Evolutionary conservation across 2,113 vertebrate species (phyloP).

Genomic region (Bos taurus): DNA sequence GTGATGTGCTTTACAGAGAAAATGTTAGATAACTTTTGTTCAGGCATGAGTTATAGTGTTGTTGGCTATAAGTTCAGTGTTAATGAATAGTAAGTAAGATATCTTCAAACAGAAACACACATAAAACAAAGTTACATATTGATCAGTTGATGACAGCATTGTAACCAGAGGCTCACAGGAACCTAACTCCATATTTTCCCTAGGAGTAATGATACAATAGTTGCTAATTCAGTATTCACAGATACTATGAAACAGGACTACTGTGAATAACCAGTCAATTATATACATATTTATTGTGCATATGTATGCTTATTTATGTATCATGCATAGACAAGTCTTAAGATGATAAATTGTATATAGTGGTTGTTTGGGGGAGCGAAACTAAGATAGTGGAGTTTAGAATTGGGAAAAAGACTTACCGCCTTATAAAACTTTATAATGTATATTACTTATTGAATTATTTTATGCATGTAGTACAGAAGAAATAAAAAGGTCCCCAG

Average conservation of each 20-base stretch:
- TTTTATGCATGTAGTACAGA: neutral
- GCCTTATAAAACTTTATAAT: neutral
- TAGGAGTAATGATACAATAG: neutral
- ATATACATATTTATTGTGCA: neutral
- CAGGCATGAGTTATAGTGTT: neutral
- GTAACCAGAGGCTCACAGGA: neutral
- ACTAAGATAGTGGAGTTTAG: neutral
- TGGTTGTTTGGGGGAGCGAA: neutral
- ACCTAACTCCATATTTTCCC: neutral
- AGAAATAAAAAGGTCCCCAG: neutral
- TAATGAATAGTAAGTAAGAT: neutral
- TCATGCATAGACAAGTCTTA: neutral
- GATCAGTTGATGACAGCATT: neutral
- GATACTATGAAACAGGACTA: neutral
- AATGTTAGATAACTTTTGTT: neutral
- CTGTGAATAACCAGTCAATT: neutral
- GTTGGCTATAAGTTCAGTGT: neutral
- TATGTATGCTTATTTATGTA: neutral
- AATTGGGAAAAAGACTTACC: neutral
- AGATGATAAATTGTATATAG: neutral
- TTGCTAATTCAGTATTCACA: neutral
- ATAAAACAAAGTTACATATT: neutral
- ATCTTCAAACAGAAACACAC: neutral
- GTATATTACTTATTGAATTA: neutral
- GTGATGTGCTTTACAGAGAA: neutral